A percentile compares a stretch with the other conserved stretches of the same genome.
Evolutionary conservation across 2,113 vertebrate species (phyloP).

Genomic region (Salvelinus fontinalis): DNA sequence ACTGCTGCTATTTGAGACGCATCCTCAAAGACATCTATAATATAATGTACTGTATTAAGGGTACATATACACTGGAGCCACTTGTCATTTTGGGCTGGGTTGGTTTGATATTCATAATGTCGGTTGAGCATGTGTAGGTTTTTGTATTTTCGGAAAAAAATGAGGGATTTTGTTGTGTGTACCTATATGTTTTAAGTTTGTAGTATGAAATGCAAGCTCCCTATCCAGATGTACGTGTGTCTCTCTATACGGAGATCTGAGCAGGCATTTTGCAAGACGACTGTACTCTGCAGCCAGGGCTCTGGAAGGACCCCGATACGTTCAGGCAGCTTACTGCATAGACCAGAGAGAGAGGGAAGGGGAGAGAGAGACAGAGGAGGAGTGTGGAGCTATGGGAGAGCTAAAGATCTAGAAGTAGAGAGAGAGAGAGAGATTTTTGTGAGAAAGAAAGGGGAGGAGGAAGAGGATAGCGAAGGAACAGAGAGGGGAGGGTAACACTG

Average conservation of each 20-base stretch:
- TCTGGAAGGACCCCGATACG: slow-evolving; percentile 3
- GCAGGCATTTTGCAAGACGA: slow-evolving; percentile 7
- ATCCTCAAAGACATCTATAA: slow-evolving; percentile 30
- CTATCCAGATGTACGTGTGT: background rate
- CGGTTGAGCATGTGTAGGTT: background rate
- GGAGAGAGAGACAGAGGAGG: background rate
- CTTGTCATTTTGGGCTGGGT: slow-evolving; percentile 9
- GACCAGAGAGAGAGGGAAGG: background rate
- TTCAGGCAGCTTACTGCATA: slow-evolving; percentile 15
- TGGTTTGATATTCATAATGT: background rate
- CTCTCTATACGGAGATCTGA: slow-evolving; percentile 6
- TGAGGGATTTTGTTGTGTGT: background rate
- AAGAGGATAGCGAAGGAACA: background rate
- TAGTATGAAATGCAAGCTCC: background rate
- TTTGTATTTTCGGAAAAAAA: background rate
- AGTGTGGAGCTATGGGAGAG: background rate
- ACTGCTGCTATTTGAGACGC: slow-evolving; percentile 46
- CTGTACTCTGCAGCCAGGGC: background rate
- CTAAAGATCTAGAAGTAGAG: background rate
- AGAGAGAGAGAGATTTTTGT: background rate
- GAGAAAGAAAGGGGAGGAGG: slow-evolving; percentile 16
- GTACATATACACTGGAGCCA: too few species aligned
- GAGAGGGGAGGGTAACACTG: slow-evolving; percentile 7
- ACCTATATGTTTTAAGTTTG: background rate
- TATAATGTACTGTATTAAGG: background rate